Percentiles rank a stretch among this genome's conserved stretches.
phyloP scores from a whole-genome alignment of 2,113 vertebrate species.

The Pogonocichla stellata region DNA sequence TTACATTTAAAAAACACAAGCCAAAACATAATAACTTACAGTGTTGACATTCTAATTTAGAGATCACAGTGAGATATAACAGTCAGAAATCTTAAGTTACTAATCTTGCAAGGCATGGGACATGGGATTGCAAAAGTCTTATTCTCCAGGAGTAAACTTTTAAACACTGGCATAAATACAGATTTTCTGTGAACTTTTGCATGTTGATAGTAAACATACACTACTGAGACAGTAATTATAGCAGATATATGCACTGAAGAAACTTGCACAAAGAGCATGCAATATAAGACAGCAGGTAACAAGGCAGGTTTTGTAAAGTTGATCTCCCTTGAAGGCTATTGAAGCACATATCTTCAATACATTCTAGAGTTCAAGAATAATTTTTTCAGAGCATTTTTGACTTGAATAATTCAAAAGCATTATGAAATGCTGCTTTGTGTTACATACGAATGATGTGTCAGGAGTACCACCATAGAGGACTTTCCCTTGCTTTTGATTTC shows the following conservation, averaged over 20 bases:
- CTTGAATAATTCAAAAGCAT: background rate
- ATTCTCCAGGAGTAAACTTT: background rate
- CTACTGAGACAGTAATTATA: background rate
- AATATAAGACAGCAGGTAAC: background rate
- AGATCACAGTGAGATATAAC: background rate
- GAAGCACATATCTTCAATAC: background rate
- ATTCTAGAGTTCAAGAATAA: background rate
- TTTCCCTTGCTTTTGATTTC: background rate
- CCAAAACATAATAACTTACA: background rate
- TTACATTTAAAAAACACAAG: background rate
- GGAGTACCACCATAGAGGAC: background rate
- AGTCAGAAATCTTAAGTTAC: background rate
- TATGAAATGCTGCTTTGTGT: background rate
- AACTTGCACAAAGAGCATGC: background rate
- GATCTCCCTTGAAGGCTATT: background rate
- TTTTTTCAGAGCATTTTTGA: background rate
- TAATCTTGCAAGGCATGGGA: background rate
- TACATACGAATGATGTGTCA: background rate
- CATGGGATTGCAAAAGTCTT: background rate
- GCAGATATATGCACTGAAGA: background rate
- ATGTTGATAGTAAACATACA: rapidly evolving
- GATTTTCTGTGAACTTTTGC: background rate
- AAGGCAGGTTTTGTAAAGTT: background rate
- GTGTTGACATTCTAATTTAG: background rate
- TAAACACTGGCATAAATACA: background rate